Base-by-base conservation (phyloP, 2,113 vertebrate genomes). In the Melanerpes aurifrons region DNA sequence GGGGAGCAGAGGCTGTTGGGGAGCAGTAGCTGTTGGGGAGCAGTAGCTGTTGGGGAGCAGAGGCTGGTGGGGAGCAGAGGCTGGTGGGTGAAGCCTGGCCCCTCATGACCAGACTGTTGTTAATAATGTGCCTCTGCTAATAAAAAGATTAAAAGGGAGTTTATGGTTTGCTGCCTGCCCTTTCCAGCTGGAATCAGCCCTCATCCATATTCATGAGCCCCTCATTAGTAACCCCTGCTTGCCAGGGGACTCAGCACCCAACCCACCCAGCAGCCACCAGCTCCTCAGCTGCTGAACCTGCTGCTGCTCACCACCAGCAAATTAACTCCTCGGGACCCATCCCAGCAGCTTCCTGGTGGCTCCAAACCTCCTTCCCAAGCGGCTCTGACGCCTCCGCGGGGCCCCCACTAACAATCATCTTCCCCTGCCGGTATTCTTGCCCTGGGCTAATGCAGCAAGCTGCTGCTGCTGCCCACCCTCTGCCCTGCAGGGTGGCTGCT, bases 91-190 rank as follows among this genome's bases (percentile, higher is more conserved):
- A 24, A 53, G 22, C 50, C 50, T 22, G 66, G 5, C 43, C 61
- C 84, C 86, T 69, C 10, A 87, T 45, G 40, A 68, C 82, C 87
- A 79, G 69, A 45, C 90, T 61, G 56, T 94, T 94, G 92, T 95
- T 95, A 93, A 93, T 94, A 95, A 96, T 24, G 58, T 57, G 84
- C 73, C 93, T 95, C 91, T 83, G 90, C 82, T 94, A 94, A 95
- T 89, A 94, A 95, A 94, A 94, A 93, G 95, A 96, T 94, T 73
- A 93, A 96, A 81, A 94, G 91, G n/a, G 79, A 68, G 95, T 88
- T 95, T 91, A 93, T 84, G 96, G 92, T 85, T 95, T 95, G 93
- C 89, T 76, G 95, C 63, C 93, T 94, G 91, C 92, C 94, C 94
- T 92, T 81, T 90, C 79, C 86, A 25, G 15, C 87, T 82, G 82